Evolutionary conservation across 2,888 invertebrate genomes (phyloP).

Genomic region (Baccha elongata): DNA sequence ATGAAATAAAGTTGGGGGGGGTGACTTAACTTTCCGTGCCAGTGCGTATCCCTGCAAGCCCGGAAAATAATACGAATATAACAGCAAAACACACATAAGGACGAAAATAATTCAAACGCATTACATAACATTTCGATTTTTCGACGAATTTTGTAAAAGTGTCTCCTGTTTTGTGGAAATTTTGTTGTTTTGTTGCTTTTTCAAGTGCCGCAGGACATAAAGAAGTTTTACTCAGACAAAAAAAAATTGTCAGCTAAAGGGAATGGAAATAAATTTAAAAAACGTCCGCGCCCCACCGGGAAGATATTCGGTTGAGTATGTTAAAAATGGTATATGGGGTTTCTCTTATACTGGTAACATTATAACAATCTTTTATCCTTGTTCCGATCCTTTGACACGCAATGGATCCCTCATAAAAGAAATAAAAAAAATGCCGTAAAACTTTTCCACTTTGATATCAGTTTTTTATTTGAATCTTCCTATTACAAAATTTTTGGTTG

Average conservation of each 20-base stretch:
- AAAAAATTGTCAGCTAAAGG: slow-evolving; percentile 5
- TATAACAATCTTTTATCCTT: slow-evolving; percentile 71
- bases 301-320: slow-evolving; percentile 40
- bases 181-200: slow-evolving; percentile 19
- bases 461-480: slow-evolving; percentile 11
- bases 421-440: slow-evolving; percentile 37
- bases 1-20: not conserved
- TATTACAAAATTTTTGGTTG: slow-evolving; percentile 36
- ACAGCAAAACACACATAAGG: slow-evolving; percentile 33
- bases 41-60: slow-evolving; percentile 34
- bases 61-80: slow-evolving; percentile 36
- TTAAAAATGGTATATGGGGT: slow-evolving; percentile 22
- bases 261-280: slow-evolving; percentile 56
- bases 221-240: not conserved
- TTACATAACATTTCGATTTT: slow-evolving; percentile 21
- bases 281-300: slow-evolving; percentile 9
- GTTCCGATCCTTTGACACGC: slow-evolving; percentile 71
- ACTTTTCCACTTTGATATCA: slow-evolving; percentile 67
- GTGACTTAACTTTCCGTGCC: slow-evolving; percentile 36
- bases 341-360: slow-evolving; percentile 35
- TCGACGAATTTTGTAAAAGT: slow-evolving; percentile 11
- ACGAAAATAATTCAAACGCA: slow-evolving; percentile 59
- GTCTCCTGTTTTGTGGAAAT: slow-evolving; percentile 50
- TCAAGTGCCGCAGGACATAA: slow-evolving; percentile 66
- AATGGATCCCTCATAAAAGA: slow-evolving; percentile 69